Evolutionary conservation across 30 jellyfish, hydroid and myxozoan species (phyloP), one percentile per base, ranked within the genome.

Genomic region (Aurelia coerulea): DNA sequence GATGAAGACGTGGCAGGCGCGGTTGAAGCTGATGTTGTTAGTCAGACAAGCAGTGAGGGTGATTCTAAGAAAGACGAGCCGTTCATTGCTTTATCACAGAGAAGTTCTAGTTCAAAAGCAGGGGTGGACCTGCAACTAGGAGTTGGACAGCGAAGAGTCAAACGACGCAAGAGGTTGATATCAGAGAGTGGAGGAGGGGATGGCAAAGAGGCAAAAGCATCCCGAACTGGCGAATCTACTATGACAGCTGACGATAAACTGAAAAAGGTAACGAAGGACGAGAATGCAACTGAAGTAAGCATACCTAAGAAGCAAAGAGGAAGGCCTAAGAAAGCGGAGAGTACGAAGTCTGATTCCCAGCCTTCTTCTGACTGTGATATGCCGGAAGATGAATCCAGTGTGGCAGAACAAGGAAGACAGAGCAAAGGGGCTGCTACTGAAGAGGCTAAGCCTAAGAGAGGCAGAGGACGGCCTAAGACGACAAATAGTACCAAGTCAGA

Each of bases 381-480:
- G 56, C 11, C 56, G 7, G 56, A 46, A 8, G 56, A 46, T 46
- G 50, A 39, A 2, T 39, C 9, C 50, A 39, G 50, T 39, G 14
- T 46, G 14, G 56, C 56, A 0, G 56, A 46, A 39, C 2, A 39
- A 46, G 56, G 7, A 46, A 46, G 7, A 46, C 56, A 46, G 56
- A 9, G 7, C 56, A 46, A 9, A 8, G 11, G 10, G 13, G 56
- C 56, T 46, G 56, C 56, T 46, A 42, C 34, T 19, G 52, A 17
- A 32, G 90, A 65, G 12, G 14, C 50, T 5, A 80, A 80, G 67
- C 84, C 79, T 12, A 82, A 82, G 71, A 58, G 73, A 37, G 91
- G 85, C 23, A 58, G 91, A 35, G 91, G 91, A 9, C 84, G 91
- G n/a, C 91, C 91, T 5, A 75, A 75, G 56, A 68, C 60, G 29